Base-by-base conservation (phyloP, 1,140 invertebrate species). In the Aphaenogaster rudis region DNA sequence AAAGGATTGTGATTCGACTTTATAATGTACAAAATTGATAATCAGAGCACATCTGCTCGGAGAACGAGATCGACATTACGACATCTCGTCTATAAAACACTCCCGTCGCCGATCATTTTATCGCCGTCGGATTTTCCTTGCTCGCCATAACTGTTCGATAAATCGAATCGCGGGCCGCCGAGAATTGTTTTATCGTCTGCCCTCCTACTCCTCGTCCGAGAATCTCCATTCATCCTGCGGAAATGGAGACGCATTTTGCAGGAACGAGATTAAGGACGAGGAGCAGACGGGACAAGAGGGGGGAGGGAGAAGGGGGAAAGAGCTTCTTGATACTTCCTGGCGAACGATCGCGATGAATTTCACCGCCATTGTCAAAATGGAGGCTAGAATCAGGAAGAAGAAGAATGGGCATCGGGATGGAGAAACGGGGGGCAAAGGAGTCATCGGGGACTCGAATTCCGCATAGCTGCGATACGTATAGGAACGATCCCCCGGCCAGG, bases 341-440 rank as follows among this genome's bases (percentile, higher is more conserved):
- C 50, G 67, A 85, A 85, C 86, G 86, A 87, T 36, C 61, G 39
- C 80, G 64, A 85, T 76, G 80, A 85, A 85, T 87, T 87, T 74
- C 80, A 79, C 7, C 39, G 54, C 17, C 42, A 64, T 67, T 28
- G 64, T 76, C 74, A 48, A 89, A 86, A 42, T 59, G 54, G 13
- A 39, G 28, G 36, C 17, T 39, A 48, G 36, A 36, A 63, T 72
- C 67, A 7, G 67, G 42, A 82, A 69, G 74, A 45, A 64, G 36
- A 57, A 66, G 74, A 36, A 33, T 9, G 59, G 6, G 13, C 13
- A 8, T 6, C 8, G 54, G 28, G 28, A 3, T 21, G 13, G 33
- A 13, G 66, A 45, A 11, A 13, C 28, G 52, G 33, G 15, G n/a
- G 28, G 0, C 9, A 4, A 79, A 63, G 13, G 59, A 21, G 36